Evolutionary conservation across 1,140 invertebrate genomes (phyloP).

Genomic region (Helicoverpa zea): DNA sequence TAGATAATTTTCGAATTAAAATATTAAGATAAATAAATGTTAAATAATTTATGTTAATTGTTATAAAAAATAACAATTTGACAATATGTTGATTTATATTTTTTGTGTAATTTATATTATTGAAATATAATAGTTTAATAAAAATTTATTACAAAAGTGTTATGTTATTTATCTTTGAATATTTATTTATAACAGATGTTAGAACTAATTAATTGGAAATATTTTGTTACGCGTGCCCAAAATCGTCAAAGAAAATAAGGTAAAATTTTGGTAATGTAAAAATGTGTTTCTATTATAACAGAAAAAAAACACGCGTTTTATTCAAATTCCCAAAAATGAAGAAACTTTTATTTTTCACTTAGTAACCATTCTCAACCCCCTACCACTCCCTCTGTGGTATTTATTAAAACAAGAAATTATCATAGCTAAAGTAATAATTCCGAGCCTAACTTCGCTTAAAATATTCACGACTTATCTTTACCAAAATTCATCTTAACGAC

Average conservation of each 20-base stretch:
- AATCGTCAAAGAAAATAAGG: no score
- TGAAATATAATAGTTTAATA: neutral
- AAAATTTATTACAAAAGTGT: neutral
- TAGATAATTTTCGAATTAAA: constrained; percentile 20
- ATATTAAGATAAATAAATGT: constrained; percentile 1
- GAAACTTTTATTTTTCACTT: no score
- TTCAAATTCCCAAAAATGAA: no score
- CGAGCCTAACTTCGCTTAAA: neutral
- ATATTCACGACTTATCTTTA: neutral
- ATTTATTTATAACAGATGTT: neutral
- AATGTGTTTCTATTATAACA: neutral
- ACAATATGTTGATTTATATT: constrained; percentile 36
- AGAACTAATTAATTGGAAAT: no score
- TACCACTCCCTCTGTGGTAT: no score
- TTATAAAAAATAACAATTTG: constrained; percentile 27
- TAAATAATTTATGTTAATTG: constrained; percentile 15
- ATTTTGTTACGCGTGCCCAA: no score
- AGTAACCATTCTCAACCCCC: no score
- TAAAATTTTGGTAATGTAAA: neutral
- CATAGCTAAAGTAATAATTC: neutral
- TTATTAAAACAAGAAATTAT: neutral
- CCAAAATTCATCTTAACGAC: neutral
- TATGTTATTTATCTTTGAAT: neutral
- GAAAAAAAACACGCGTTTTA: neutral
- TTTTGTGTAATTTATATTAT: constrained; percentile 19